Evolutionary conservation across 2,113 vertebrate species (phyloP).

Genomic region (Halcyon senegalensis): DNA sequence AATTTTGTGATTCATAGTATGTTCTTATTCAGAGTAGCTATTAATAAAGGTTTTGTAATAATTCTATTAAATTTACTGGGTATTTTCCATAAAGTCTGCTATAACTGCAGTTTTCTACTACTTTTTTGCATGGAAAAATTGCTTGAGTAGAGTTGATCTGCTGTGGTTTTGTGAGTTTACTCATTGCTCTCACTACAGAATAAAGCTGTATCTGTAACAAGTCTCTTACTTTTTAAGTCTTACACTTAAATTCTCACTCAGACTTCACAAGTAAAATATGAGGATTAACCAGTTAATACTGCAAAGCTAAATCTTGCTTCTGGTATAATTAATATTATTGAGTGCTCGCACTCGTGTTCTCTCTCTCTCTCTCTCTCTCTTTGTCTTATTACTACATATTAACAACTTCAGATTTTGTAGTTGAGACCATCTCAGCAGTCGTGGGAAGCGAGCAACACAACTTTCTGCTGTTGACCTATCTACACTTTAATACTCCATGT

Average conservation of each 20-base stretch:
- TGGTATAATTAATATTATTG: not conserved
- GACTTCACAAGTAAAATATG: not conserved
- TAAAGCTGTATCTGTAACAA: not conserved
- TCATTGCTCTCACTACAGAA: not conserved
- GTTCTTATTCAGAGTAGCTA: not conserved
- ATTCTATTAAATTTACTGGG: not conserved
- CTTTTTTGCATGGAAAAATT: not conserved
- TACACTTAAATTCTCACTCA: not conserved
- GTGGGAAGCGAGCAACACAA: not conserved
- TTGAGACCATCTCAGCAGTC: not conserved
- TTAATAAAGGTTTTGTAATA: not conserved
- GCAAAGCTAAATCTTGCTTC: not conserved
- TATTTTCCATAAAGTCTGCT: conserved; percentile 7
- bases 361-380: not conserved
- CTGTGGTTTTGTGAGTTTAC: not conserved
- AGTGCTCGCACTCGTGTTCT: not conserved
- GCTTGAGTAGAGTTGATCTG: not conserved
- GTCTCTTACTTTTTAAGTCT: not conserved
- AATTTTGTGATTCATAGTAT: not conserved
- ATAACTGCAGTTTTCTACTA: not conserved
- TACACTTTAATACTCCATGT: not conserved
- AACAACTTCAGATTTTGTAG: not conserved
- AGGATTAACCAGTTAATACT: not conserved
- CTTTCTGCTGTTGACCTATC: not conserved
- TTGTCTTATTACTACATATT: not conserved